Conservation (phyloP, 2,888 invertebrate species). For the Idaea aversata region DNA sequence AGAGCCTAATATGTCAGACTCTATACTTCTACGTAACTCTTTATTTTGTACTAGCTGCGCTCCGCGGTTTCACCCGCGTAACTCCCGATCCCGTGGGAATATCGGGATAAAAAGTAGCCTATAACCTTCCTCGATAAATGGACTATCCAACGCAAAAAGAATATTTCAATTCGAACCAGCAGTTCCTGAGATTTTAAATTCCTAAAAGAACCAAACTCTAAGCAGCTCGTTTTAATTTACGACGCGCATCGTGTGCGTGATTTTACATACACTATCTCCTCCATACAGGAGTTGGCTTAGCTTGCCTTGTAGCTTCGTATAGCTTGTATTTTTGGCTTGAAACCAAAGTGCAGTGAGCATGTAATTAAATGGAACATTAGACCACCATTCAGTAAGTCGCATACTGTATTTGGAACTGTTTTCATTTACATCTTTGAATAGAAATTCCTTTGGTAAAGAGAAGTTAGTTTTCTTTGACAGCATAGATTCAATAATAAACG, state of each 20-base stretch:
- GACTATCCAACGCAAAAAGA: too few species aligned
- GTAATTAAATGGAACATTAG: slow-evolving; percentile 34
- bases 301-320: background rate
- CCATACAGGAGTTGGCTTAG: slow-evolving; percentile 17
- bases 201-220: background rate
- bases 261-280: background rate
- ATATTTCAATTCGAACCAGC: too few species aligned
- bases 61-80: too few species aligned
- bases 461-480: too few species aligned
- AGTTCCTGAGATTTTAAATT: too few species aligned
- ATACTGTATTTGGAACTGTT: slow-evolving; percentile 20
- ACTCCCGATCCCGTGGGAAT: too few species aligned
- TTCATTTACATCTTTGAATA: slow-evolving; percentile 4
- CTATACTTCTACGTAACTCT: too few species aligned
- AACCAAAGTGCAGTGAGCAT: slow-evolving; percentile 33
- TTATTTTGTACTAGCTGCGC: too few species aligned
- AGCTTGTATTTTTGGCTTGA: slow-evolving; percentile 23
- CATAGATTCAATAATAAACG: too few species aligned
- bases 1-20: too few species aligned
- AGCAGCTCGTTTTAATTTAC: slow-evolving; percentile 1
- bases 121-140: too few species aligned
- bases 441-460: background rate
- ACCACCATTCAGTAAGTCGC: slow-evolving; percentile 26
- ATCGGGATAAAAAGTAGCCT: too few species aligned
- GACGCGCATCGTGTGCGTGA: background rate